A percentile compares a stretch with the other conserved stretches of the same genome.
phyloP scores from a whole-genome alignment of 2,113 vertebrate species.

The Sphyrna mokarran region DNA sequence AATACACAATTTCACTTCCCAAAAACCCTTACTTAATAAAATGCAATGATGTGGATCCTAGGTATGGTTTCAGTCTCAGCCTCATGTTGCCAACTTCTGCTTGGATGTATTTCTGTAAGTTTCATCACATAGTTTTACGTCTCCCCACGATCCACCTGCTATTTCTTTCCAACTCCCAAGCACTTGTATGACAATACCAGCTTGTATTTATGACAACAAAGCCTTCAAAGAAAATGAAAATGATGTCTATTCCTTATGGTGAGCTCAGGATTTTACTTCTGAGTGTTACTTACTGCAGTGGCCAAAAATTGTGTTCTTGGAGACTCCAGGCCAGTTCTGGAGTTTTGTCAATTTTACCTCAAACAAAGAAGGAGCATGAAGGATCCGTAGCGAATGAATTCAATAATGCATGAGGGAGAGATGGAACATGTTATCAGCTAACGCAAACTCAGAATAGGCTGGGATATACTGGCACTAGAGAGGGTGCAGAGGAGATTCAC shows the following conservation, averaged over 20 bases:
- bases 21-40: background rate
- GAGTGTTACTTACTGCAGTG: background rate
- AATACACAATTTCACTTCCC: background rate
- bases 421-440: background rate
- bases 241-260: background rate
- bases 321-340: background rate
- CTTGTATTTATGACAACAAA: background rate
- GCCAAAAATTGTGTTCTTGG: background rate
- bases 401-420: background rate
- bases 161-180: background rate
- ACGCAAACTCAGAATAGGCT: background rate
- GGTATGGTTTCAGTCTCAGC: background rate
- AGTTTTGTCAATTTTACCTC: background rate
- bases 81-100: background rate
- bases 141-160: background rate
- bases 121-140: background rate
- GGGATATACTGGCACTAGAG: background rate
- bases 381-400: background rate
- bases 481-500: too few relatives aligned
- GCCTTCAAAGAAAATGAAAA: background rate
- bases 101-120: background rate
- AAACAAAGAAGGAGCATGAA: background rate
- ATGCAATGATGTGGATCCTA: background rate
- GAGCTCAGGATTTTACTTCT: background rate
- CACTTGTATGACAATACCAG: background rate